Evolutionary conservation across 2,113 vertebrate genomes (phyloP), one percentile per base, ranked within the genome.

Genomic region (Centrocercus urophasianus): DNA sequence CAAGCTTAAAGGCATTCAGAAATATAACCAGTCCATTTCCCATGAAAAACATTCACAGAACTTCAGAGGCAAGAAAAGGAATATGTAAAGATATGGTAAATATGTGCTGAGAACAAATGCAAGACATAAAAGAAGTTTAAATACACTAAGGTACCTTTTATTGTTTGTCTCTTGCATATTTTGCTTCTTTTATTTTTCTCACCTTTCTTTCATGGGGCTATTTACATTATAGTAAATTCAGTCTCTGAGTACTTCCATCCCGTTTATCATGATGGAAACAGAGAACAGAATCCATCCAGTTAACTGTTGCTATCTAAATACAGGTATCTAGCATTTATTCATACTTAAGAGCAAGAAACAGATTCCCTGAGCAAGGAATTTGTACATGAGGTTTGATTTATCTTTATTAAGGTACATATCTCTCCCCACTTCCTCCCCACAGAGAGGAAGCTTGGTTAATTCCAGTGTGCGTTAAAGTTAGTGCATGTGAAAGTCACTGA

Each of bases 71-170:
- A 86, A 76, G 81, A 92, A 87, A 75, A 81, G 7, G 28, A 50
- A 94, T 81, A 84, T 30, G 71, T 7, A 79, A 93, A 92, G 30
- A 36, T 70, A 59, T 36, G 32, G 74, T 48, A 93, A 93, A 76
- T 32, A 61, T 4, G 10, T 40, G 48, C 57, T 70, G 57, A 79
- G 50, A 94, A 84, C 21, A 82, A 79, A 87, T 45, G 18, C 11
- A 32, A 65, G 32, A 61, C n/a, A 77, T 5, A 4, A 65, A 66
- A 52, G 24, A 56, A 10, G 2, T 4, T 83, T 50, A 69, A 92
- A 72, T 65, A 75, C 15, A 25, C 57, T 20, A 86, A 28, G 34
- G 73, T 47, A 8, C 27, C n/a, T 79, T 72, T 43, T 11, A 13
- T 24, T 63, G 36, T 63, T 63, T 63, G 36, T 6, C 34, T 38